Evolutionary conservation across 2,113 vertebrate species (phyloP), one percentile per base, ranked within the genome.

Genomic region (Chrysochloris asiatica): DNA sequence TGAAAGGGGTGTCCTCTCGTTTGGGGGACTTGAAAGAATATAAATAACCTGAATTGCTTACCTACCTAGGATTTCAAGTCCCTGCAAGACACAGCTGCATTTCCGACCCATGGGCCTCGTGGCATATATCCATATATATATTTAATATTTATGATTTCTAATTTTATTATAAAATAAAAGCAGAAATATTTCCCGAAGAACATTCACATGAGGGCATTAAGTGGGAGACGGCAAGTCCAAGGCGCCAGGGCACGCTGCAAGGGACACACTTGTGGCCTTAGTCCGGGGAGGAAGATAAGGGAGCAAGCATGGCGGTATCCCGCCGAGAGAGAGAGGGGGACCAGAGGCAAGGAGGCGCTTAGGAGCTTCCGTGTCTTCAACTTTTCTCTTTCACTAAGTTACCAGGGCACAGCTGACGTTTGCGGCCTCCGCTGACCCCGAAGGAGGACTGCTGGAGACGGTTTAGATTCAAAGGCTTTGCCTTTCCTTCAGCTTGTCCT

Each of bases 161-260:
- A 97, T 98, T 98, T 98, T 98, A 98, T 98, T 98, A 98, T 98
- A 98, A 98, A 98, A 98, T 98, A 98, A 98, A 98, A 98, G 98
- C 98, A 98, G 98, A 98, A 98, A 98, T 98, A 97, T 98, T 97
- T 97, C 95, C 96, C 97, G 96, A 98, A 97, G 96, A 98, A 97
- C 96, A 98, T 98, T 98, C 98, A 98, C 98, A 98, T 96, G 97
- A 98, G 92, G 88, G 83, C 69, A 9, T n/a, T 81, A 59, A 95
- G 76, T 77, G 77, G 86, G 76, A 86, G 82, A 86, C 22, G 93
- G 95, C 95, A 96, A 96, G 90, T 94, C 90, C 26, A 2, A 7
- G 92, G 95, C 92, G 90, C 13, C 1, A 38, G 77, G 83, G 56
- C 77, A 19, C 11, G 33, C 75, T 86, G 69, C 50, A 56, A 67